A percentile compares a stretch with the other conserved stretches of the same genome.
These are phyloP conservation scores for Galeopsomyia nigrocyanea DNA, from an alignment of 2,888 invertebrate species.

Conservation along the genomic window DNA sequence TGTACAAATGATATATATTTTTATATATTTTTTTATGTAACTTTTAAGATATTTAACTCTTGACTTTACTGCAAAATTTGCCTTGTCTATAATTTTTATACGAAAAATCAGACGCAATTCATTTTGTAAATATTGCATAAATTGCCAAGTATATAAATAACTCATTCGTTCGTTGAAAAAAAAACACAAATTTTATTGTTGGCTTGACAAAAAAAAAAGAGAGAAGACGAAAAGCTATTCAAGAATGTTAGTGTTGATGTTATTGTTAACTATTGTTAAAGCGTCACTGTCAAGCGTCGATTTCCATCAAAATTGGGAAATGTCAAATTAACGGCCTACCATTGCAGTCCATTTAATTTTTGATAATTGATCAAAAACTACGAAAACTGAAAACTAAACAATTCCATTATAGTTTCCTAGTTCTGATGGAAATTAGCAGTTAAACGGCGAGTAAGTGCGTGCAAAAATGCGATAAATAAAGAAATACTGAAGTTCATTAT, in stretches of 20 bases:
- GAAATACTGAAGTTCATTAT: conserved; percentile 24
- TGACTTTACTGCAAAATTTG: conserved; percentile 38
- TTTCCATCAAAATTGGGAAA: conserved; percentile 43
- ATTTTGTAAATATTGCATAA: conserved; percentile 46
- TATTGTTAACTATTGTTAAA: conserved; percentile 36
- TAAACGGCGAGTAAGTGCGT: conserved; percentile 32
- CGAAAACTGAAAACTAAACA: background rate
- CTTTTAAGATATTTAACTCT: conserved; percentile 35
- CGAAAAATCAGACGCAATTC: conserved; percentile 23
- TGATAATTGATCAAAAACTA: background rate
- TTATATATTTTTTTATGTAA: conserved; percentile 45
- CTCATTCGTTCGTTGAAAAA: conserved; percentile 29
- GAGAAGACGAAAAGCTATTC: conserved; percentile 7
- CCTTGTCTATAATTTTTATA: conserved; percentile 27
- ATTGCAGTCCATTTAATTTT: background rate
- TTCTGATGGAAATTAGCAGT: conserved; percentile 33
- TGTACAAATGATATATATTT: conserved; percentile 46
- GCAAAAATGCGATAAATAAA: conserved; percentile 36
- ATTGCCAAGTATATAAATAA: conserved; percentile 19
- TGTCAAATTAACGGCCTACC: conserved; percentile 31
- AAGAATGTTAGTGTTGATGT: conserved; percentile 30
- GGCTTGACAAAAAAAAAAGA: conserved; percentile 15
- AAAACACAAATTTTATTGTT: conserved; percentile 28
- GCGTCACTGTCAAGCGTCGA: conserved; percentile 26
- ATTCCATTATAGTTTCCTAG: conserved; percentile 24